Base-by-base conservation (phyloP, 2,888 invertebrate species). In the Drosophila koepferae region DNA sequence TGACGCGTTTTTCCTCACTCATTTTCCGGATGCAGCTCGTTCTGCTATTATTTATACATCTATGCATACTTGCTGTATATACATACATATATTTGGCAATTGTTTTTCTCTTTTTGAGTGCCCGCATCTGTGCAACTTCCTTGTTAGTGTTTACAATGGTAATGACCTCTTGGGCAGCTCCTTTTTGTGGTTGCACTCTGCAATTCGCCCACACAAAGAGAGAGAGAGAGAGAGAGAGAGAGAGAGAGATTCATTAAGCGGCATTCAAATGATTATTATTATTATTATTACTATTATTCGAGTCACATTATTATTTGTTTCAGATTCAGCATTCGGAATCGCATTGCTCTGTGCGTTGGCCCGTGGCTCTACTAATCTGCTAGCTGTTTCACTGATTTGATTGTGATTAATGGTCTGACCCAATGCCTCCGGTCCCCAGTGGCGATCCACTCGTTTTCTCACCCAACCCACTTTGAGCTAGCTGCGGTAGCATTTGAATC, bases 21-120 rank as follows among this genome's bases (percentile, higher is more conserved):
- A 85, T 84, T 82, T 82, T 81, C 87, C 82, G 82, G 82, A 82
- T 87, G 87, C 80, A 87, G 82, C 66, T 84, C 76, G 71, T 81
- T 78, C 80, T 75, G 58, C 41, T 38, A 12, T 56, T 56, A 28
- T 40, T 51, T 51, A 20, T 14, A 34, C 36, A 34, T 53, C 8
- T 31, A 14, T 38, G 38, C 38, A 38, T 14, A 14, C 38, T 34
- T 51, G 20, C 20, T 20, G 7, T 20, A 18, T 36, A 34, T 53
- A 2, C n/a, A 8, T 53, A 10, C 7, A 18, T 34, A 6, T 51
- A 36, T 51, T 41, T 14, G 36, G 36, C 14, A 36, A 18, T 18
- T 18, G 18, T 28, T 49, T 28, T 16, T 28, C 14, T 28, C 7
- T 9, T 44, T 41, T 56, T 53, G 54, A 46, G 65, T 74, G 80